Evolutionary conservation across 2,797 vertebrate genomes (phyloP), one percentile per base, ranked within the genome.

Genomic region (Hozukius guyotensis): DNA sequence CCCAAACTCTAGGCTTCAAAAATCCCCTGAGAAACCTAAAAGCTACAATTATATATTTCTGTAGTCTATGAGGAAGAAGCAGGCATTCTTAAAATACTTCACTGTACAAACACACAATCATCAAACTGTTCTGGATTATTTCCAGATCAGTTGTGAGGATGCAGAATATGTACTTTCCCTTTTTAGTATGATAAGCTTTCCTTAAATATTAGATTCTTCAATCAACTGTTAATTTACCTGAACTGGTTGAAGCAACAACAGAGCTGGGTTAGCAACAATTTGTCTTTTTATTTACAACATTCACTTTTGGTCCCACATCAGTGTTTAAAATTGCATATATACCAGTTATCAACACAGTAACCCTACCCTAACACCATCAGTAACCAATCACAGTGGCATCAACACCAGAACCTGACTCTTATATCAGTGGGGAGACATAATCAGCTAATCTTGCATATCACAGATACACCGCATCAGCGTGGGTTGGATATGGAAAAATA

Each of bases 221-320:
- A 3, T 65, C 6, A 24, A 14, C 46, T 61, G 13, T 13, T 16
- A 11, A 61, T 72, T 20, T 27, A 62, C 4, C 2, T 31, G 24
- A 56, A 36, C 25, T 25, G 10, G 6, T 31, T 22, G 24, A 84
- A 52, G 3, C 57, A 75, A 83, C 27, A 83, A 61, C 12, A 46
- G 18, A 29, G 8, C 20, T 24, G 38, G 5, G 14, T 64, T 49
- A 83, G 20, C 49, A 63, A 78, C 36, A 55, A 52, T 77, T 56
- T 55, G 1, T 72, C 2, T 61, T 77, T 93, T 90, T 93, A 94
- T 94, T 93, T 65, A 84, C 52, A 89, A 78, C 81, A 81, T 88
- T 86, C 52, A 85, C 38, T 63, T 84, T 81, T 88, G 77, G 84
- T 87, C 79, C 90, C 74, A 87, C 16, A 62, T 80, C 72, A 81